Percentiles rank a stretch among this genome's conserved stretches.
Evolutionary conservation across 2,888 invertebrate genomes (phyloP).

Genomic region (Nomada lathburiana): DNA sequence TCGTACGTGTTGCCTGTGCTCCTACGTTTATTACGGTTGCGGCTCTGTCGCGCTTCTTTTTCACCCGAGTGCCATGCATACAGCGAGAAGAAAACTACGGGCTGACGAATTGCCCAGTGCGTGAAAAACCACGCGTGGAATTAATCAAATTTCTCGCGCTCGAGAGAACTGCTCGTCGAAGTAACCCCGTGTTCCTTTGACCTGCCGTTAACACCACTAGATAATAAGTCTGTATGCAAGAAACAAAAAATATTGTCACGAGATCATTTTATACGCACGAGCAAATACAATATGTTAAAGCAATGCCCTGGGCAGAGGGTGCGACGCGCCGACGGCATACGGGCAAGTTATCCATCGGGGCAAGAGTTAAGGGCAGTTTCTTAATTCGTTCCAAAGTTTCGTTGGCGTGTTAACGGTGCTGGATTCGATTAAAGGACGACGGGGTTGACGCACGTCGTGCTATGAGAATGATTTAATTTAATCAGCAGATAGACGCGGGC

Average conservation of each 20-base stretch:
- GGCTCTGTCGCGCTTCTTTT: not conserved
- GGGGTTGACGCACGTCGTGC: conserved; percentile 42
- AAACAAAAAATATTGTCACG: too few relatives aligned
- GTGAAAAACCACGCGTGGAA: conserved; percentile 16
- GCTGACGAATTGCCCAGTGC: conserved; percentile 20
- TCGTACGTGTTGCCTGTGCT: conserved; percentile 35
- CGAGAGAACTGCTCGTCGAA: conserved; percentile 11
- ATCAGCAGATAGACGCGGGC: conserved; percentile 46
- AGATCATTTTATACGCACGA: too few relatives aligned
- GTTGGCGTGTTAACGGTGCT: conserved; percentile 49
- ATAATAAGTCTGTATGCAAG: too few relatives aligned
- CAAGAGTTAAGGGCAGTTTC: conserved; percentile 45
- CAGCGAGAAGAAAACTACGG: not conserved
- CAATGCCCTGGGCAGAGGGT: conserved; percentile 8
- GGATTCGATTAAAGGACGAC: conserved; percentile 59
- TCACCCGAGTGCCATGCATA: not conserved
- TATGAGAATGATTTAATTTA: conserved; percentile 66
- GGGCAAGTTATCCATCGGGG: conserved; percentile 9
- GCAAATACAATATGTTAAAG: not conserved
- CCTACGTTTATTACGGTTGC: conserved; percentile 41
- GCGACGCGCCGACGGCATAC: not conserved
- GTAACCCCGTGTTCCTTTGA: not conserved
- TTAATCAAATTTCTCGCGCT: conserved; percentile 6
- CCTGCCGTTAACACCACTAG: too few relatives aligned
- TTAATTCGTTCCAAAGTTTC: conserved; percentile 63